These are phyloP conservation scores for Orchesellides sinensis DNA, from an alignment of 2,888 invertebrate species.

Conservation along the genomic window DNA sequence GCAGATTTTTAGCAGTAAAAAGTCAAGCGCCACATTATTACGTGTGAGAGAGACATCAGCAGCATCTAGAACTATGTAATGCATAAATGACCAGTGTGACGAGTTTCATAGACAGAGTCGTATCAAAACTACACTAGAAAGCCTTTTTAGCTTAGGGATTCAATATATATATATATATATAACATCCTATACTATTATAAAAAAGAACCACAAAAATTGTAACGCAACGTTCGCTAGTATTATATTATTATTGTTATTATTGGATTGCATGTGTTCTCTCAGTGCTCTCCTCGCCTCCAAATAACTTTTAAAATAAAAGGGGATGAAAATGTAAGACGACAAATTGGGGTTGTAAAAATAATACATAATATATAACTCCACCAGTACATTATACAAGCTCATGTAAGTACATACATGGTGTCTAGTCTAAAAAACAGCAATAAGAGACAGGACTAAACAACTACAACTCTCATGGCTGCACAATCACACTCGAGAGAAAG, in stretches of 20 bases:
- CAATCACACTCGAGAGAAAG: too few relatives aligned
- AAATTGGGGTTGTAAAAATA: constrained; percentile 61
- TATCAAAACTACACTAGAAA: too few relatives aligned
- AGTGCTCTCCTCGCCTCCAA: neutral
- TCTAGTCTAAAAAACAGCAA: neutral
- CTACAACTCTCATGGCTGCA: too few relatives aligned
- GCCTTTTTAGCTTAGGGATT: neutral
- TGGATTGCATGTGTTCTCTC: constrained; percentile 53
- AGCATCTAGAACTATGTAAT: too few relatives aligned
- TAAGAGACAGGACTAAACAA: neutral
- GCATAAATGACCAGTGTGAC: constrained; percentile 55
- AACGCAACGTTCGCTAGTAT: constrained; percentile 19
- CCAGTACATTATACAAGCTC: too few relatives aligned
- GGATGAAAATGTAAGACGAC: constrained; percentile 50
- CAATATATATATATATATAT: neutral
- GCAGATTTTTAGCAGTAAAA: neutral
- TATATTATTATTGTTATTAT: constrained; percentile 38
- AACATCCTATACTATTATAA: neutral
- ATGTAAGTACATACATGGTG: too few relatives aligned
- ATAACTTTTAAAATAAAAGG: constrained; percentile 12
- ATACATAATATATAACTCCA: too few relatives aligned
- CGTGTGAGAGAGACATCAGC: too few relatives aligned
- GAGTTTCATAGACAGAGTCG: too few relatives aligned
- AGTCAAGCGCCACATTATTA: neutral
- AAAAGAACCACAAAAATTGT: constrained; percentile 13